Base-by-base conservation (phyloP, 1,140 invertebrate genomes). In the Phortica variegata region DNA sequence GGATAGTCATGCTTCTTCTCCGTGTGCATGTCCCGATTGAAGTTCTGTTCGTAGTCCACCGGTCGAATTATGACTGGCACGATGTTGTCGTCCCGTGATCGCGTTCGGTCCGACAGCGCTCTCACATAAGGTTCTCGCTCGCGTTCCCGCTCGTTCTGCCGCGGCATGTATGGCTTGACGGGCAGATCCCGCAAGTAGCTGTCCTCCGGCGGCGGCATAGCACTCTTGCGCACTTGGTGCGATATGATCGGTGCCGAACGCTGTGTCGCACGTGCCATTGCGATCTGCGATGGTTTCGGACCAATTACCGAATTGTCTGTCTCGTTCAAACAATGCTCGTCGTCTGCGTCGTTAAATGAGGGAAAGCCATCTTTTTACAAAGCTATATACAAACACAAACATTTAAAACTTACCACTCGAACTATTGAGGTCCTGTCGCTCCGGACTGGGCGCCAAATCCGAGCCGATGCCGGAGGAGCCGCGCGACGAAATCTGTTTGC, bases 401-500 rank as follows among this genome's bases (percentile, higher is more conserved):
- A 15, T 9, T 16, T 4, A 8, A 26, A 26, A 75, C 79, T 77
- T 54, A 82, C 81, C 81, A 54, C 80, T 82, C 13, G 80, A 81
- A 43, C 78, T 81, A 23, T 81, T 80, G 8, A 78, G 57, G 23
- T 79, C 79, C 13, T 80, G 80, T 19, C 81, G 77, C 57, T 86
- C 84, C 0, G 87, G 89, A 49, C 88, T 90, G 0, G 90, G 88
- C 0, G 90, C 89, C 59, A 93, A 84, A 60, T 93, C 91, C 1
- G 90, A 93, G 5, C 91, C 91, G 36, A 94, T 94, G 0, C 92
- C 91, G 3, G 82, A 84, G 45, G 83, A 85, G 2, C 84, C 85
- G 2, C 84, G 82, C 2, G 81, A 82, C 0, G 81, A 83, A 44
- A 82, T 80, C 73, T 81, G 57, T 59, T 80, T 63, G 70, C 78